Evolutionary conservation across 2,113 vertebrate species (phyloP).

Genomic region (Sakesphorus luctuosus): DNA sequence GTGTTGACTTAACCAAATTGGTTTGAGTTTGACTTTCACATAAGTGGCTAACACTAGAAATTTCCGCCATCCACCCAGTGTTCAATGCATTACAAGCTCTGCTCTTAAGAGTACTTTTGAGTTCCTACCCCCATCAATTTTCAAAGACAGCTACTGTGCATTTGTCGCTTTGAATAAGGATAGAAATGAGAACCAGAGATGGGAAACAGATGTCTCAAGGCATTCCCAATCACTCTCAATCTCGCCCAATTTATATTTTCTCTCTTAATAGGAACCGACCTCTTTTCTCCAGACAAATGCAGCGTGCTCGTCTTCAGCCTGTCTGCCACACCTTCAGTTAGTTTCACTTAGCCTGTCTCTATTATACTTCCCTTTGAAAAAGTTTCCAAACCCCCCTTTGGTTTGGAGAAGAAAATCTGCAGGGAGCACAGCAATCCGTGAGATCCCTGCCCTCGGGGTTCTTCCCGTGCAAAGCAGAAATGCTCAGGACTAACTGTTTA

Average conservation of each 20-base stretch:
- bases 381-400: not conserved
- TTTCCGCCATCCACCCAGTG: not conserved
- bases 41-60: slow-evolving; percentile 57
- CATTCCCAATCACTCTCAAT: slow-evolving; percentile 50
- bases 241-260: slow-evolving; percentile 49
- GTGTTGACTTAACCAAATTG: slow-evolving; percentile 62
- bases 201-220: slow-evolving; percentile 67
- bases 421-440: not conserved
- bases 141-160: slow-evolving; percentile 62
- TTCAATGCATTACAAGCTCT: slow-evolving; percentile 28
- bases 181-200: slow-evolving; percentile 69
- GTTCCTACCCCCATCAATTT: slow-evolving; percentile 58
- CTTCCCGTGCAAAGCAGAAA: not conserved
- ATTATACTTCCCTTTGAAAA: not conserved
- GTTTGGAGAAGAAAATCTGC: not conserved
- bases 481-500: not conserved
- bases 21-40: slow-evolving; percentile 49
- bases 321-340: not conserved
- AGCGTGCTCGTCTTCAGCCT: not conserved
- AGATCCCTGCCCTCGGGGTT: not conserved
- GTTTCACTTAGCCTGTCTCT: not conserved
- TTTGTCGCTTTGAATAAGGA: slow-evolving; percentile 69
- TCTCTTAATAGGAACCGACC: not conserved
- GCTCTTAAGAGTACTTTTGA: slow-evolving; percentile 37
- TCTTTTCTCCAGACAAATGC: not conserved